Percentiles rank a stretch among this genome's conserved stretches.
Evolutionary conservation across 2,113 vertebrate genomes (phyloP).

Genomic region (Parotia lawesii): DNA sequence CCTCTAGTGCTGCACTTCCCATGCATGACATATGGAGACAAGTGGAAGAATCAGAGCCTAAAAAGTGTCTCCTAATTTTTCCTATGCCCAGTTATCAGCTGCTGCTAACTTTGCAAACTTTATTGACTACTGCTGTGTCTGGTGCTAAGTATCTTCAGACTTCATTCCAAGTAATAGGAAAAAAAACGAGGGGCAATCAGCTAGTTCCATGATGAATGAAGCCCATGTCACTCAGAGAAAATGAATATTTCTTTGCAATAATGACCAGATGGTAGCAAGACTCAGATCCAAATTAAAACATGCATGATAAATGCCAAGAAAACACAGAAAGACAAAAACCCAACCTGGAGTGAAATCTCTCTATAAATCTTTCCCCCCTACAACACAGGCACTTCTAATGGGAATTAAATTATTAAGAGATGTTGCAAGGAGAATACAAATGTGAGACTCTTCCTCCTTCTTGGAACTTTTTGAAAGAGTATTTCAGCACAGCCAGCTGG

Average conservation of each 20-base stretch:
- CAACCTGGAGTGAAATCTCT: conserved; percentile 84
- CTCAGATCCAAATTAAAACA: conserved; percentile 86
- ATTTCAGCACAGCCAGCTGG: conserved; percentile 45
- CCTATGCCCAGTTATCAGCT: not conserved
- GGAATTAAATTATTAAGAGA: conserved; percentile 86
- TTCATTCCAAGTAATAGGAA: conserved; percentile 64
- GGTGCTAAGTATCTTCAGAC: conserved; percentile 49
- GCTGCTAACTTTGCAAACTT: conserved; percentile 37
- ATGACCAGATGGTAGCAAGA: conserved; percentile 86
- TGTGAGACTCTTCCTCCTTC: conserved; percentile 62
- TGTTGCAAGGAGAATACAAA: conserved; percentile 80
- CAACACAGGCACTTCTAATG: conserved; percentile 76
- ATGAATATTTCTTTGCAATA: conserved; percentile 86
- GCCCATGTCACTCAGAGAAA: conserved; percentile 79
- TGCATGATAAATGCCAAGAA: conserved; percentile 87
- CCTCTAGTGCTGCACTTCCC: not conserved
- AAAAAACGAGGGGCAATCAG: conserved; percentile 64
- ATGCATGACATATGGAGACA: not conserved
- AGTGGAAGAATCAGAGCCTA: not conserved
- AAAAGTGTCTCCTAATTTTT: not conserved
- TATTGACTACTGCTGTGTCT: conserved; percentile 13
- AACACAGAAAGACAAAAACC: conserved; percentile 84
- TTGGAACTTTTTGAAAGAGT: conserved; percentile 57
- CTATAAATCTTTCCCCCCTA: conserved; percentile 79
- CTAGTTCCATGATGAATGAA: conserved; percentile 77